These are phyloP conservation scores for Liparis tanakae DNA, from an alignment of 2,797 vertebrate genomes.

Conservation along the genomic window DNA sequence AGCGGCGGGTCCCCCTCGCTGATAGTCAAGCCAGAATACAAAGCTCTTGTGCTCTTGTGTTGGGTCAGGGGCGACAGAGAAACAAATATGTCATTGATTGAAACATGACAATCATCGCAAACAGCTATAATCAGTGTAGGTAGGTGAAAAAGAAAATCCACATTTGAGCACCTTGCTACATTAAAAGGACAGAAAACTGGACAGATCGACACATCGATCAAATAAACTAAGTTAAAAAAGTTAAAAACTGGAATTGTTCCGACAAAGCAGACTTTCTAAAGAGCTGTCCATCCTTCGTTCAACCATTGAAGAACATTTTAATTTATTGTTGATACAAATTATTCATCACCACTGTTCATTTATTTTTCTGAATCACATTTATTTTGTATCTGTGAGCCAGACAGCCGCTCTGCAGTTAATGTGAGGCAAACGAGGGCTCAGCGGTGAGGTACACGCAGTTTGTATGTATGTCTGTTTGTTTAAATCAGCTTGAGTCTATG, in stretches of 20 bases:
- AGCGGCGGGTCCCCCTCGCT: background rate
- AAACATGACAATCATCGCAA: background rate
- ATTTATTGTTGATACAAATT: background rate
- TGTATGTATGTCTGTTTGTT: slow-evolving; percentile 7
- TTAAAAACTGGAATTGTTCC: background rate
- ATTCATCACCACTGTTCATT: background rate
- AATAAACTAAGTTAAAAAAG: background rate
- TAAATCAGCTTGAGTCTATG: slow-evolving; percentile 28
- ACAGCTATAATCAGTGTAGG: background rate
- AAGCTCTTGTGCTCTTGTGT: slow-evolving; percentile 19
- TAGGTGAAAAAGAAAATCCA: background rate
- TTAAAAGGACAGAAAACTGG: background rate
- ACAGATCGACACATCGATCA: background rate
- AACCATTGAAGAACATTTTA: background rate
- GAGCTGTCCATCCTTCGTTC: background rate
- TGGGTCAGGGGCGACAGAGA: background rate
- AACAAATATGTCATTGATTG: background rate
- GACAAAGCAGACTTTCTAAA: background rate
- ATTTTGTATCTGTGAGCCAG: background rate
- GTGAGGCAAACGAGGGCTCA: slow-evolving; percentile 4
- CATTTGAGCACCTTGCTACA: background rate
- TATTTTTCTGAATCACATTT: slow-evolving; percentile 1
- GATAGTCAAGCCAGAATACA: background rate
- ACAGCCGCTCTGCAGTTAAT: background rate
- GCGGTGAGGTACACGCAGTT: slow-evolving; percentile 17